phyloP scores from a whole-genome alignment of 2,888 invertebrate species.

The Dendrolimus houi region DNA sequence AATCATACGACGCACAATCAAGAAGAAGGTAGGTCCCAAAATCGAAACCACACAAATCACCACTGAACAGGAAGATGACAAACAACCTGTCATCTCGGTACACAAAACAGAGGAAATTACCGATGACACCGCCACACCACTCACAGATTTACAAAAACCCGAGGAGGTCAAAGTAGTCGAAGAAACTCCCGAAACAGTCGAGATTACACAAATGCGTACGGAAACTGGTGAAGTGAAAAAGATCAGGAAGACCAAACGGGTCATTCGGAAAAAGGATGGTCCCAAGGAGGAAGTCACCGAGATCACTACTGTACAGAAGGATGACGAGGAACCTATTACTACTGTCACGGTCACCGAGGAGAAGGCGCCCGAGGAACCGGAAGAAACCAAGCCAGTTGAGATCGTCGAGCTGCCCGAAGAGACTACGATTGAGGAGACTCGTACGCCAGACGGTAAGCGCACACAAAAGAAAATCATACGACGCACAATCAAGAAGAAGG shows the following conservation, averaged over 20 bases:
- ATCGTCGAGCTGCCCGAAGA: constrained; percentile 9
- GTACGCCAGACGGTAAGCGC: constrained; percentile 20
- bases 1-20: constrained; percentile 26
- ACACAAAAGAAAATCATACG: constrained; percentile 18
- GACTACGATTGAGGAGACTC: constrained; percentile 10
- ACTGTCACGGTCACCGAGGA: constrained; percentile 10
- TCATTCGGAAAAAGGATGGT: constrained; percentile 35
- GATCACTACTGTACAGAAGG: constrained; percentile 51
- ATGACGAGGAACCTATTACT: constrained; percentile 24
- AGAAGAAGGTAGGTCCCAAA: constrained; percentile 31
- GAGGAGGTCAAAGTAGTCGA: constrained; percentile 24
- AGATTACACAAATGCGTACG: constrained; percentile 37
- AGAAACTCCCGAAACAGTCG: constrained; percentile 11
- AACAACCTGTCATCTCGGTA: constrained; percentile 12
- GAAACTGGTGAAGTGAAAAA: constrained; percentile 28
- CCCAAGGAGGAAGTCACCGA: constrained; percentile 57
- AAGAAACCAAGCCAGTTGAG: constrained; percentile 13
- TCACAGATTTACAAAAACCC: constrained; percentile 8
- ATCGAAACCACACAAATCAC: constrained; percentile 21
- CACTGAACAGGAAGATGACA: constrained; percentile 46
- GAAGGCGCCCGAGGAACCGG: constrained; percentile 1
- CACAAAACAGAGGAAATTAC: constrained; percentile 13
- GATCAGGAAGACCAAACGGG: constrained; percentile 30
- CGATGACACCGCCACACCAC: constrained; percentile 19
- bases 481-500: constrained; percentile 22